phyloP scores from a whole-genome alignment of 1,140 invertebrate species.

The Temnothorax longispinosus region DNA sequence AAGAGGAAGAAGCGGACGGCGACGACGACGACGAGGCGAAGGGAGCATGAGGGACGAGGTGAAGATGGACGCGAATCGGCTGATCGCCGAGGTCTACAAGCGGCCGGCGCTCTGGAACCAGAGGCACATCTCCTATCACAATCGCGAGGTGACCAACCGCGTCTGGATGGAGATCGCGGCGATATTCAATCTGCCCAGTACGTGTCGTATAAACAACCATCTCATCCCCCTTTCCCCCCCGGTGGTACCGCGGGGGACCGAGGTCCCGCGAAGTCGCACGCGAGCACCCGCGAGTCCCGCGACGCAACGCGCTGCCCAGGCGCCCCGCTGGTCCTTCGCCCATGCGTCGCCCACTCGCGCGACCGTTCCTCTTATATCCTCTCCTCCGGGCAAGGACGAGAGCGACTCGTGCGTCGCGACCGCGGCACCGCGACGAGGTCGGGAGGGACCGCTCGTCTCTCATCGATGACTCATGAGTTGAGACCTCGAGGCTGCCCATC shows the following conservation, averaged over 20 bases:
- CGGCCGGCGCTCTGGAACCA: slow-evolving; percentile 84
- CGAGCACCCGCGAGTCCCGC: background rate
- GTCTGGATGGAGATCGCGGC: slow-evolving; percentile 84
- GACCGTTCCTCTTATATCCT: background rate
- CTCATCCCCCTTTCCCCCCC: background rate
- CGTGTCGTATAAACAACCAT: slow-evolving; percentile 50
- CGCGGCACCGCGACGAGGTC: background rate
- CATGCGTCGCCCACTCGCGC: slow-evolving; percentile 41
- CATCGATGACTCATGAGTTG: background rate
- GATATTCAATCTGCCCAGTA: slow-evolving; percentile 84
- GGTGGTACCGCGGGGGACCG: background rate
- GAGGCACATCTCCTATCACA: slow-evolving; percentile 83
- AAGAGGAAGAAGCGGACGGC: background rate
- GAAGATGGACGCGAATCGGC: slow-evolving; percentile 83
- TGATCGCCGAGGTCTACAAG: slow-evolving; percentile 84
- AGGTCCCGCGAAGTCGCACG: background rate
- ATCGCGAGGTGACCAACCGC: slow-evolving; percentile 83
- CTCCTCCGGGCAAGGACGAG: background rate
- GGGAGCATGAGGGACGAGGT: slow-evolving; percentile 79
- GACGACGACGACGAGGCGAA: background rate
- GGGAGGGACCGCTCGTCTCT: background rate
- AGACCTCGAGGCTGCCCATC: background rate
- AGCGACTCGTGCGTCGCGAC: background rate
- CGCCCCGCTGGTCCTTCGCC: no score
- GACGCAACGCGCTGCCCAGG: slow-evolving; percentile 23